Conservation (phyloP, 2,797 vertebrate genomes). For the Xenentodon cancila region DNA sequence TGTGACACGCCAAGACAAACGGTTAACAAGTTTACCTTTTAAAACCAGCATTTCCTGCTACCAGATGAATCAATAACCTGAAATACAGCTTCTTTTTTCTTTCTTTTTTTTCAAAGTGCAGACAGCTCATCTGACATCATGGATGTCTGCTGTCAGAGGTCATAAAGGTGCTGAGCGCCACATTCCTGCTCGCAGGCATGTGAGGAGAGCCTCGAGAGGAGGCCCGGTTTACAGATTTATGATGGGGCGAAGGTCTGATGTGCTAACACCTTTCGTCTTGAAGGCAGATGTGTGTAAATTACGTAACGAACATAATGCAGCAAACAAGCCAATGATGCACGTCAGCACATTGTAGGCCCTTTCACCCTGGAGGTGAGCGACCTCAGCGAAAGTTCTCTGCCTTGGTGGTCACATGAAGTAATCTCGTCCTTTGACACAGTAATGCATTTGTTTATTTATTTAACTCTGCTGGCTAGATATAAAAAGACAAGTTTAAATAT, state of each 20-base stretch:
- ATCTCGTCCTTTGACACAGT: conserved; percentile 2
- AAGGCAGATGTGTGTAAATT: conserved; percentile 8
- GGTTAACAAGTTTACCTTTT: no score
- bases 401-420: conserved; percentile 16
- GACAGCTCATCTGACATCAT: conserved; percentile 19
- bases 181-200: conserved; percentile 40
- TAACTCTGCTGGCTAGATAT: neutral
- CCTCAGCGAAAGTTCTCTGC: conserved; percentile 21
- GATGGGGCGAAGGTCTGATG: conserved; percentile 59
- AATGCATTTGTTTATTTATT: conserved; percentile 2
- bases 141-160: conserved; percentile 26
- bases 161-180: conserved; percentile 10
- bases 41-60: no score
- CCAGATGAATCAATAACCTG: no score
- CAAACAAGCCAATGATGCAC: conserved; percentile 11
- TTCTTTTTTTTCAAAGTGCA: neutral
- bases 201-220: conserved; percentile 10
- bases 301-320: conserved; percentile 4
- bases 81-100: no score
- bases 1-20: no score
- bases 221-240: conserved; percentile 45
- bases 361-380: conserved; percentile 56
- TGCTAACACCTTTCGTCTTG: conserved; percentile 20
- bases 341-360: conserved; percentile 27
- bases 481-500: neutral